Evolutionary conservation across 2,888 invertebrate species (phyloP), one percentile per base, ranked within the genome.

Genomic region (Cecidostiba fungosa): DNA sequence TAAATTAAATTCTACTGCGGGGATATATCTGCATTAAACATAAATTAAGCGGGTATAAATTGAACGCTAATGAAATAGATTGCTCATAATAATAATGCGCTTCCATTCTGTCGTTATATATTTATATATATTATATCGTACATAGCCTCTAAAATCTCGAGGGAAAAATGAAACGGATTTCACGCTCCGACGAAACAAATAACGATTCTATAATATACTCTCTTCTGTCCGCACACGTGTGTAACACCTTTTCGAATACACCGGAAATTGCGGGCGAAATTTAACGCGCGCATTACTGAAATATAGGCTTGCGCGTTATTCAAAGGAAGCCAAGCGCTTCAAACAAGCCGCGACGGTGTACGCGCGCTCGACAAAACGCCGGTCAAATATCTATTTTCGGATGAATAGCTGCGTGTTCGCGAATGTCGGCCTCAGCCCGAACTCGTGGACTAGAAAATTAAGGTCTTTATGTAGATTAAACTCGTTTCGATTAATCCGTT

Each of bases 291-390:
- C 69, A 82, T 82, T 82, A 82, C 77, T 77, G 54, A 82, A 72
- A 82, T 82, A 39, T 16, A 72, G 26, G 29, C 23, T n/a, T n/a
- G 26, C 66, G 29, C 76, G 76, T 62, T 77, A 77, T 83, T 83
- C 83, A 77, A 83, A 83, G 72, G 83, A 77, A 83, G 70, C 82
- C 77, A 77, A 83, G 83, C 77, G 83, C 83, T 78, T 78, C 78
- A 66, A 78, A 84, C 73, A 84, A 79, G 70, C 77, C 69, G 36
- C 69, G 36, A 23, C 54, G 69, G 54, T 70, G 62, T 70, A 10
- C 32, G 72, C 59, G 23, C 36, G n/a, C 39, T 70, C 54, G 77
- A 82, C 82, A 77, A 82, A 77, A 77, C 83, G 77, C 47, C 59
- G 77, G 59, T 83, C 77, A 77, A 83, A 83, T 77, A 70, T 83